A percentile compares a stretch with the other conserved stretches of the same genome.
Evolutionary conservation across 2,113 vertebrate species (phyloP).

Genomic region (Capreolus pygargus): DNA sequence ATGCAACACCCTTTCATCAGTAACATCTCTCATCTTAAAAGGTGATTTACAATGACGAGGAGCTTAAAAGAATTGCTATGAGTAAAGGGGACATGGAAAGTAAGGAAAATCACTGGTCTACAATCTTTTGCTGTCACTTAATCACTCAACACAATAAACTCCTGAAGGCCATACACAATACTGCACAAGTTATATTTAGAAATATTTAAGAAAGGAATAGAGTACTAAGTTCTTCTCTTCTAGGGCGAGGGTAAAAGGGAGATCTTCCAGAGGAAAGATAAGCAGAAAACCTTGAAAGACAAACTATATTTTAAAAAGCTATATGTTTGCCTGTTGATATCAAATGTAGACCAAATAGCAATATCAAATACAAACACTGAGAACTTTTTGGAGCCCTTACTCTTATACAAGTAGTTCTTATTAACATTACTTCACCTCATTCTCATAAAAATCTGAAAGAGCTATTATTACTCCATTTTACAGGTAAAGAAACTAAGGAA

Average conservation of each 20-base stretch:
- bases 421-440: neutral
- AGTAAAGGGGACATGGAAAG: neutral
- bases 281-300: neutral
- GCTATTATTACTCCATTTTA: slow-evolving; percentile 2
- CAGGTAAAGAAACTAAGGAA: neutral
- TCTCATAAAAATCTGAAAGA: neutral
- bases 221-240: slow-evolving; percentile 11
- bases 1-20: neutral
- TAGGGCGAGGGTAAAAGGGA: neutral
- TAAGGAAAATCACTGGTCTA: neutral
- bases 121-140: neutral
- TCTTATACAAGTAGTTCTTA: neutral
- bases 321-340: neutral
- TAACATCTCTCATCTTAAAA: neutral
- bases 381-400: neutral
- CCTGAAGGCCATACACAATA: neutral
- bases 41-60: neutral
- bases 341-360: slow-evolving; percentile 9
- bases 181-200: neutral
- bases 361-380: neutral
- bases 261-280: neutral
- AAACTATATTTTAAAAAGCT: slow-evolving; percentile 8
- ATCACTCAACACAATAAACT: slow-evolving; percentile 14
- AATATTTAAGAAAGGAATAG: neutral
- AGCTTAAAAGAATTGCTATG: neutral